Evolutionary conservation across 2,888 invertebrate genomes (phyloP).

Genomic region (Dryocosmus kuriphilus): DNA sequence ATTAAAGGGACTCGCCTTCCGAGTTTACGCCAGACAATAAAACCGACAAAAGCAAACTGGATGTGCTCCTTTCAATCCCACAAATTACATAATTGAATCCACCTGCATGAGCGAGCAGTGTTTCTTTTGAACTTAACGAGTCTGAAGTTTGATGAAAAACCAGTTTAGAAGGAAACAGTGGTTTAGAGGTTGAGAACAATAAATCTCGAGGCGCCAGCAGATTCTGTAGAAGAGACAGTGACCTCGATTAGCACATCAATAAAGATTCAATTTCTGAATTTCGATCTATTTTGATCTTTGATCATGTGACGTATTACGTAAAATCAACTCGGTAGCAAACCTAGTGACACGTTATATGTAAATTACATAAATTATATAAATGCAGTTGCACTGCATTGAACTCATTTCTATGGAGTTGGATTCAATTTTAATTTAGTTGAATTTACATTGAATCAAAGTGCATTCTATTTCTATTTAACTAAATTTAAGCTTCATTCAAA

Average conservation of each 20-base stretch:
- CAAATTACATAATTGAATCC: conserved; percentile 33
- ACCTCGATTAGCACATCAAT: conserved; percentile 29
- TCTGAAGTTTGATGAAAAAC: conserved; percentile 1
- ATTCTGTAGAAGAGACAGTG: conserved; percentile 11
- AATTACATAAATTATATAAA: neutral
- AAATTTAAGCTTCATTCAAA: too few species aligned
- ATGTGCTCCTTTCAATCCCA: neutral
- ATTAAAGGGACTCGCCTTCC: neutral
- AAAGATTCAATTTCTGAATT: conserved; percentile 35
- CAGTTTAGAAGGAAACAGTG: neutral
- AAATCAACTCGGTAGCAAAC: neutral
- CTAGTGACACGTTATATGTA: neutral
- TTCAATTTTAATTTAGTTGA: too few species aligned
- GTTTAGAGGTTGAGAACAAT: neutral
- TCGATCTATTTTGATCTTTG: conserved; percentile 16
- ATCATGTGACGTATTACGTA: conserved; percentile 17
- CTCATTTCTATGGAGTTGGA: too few species aligned
- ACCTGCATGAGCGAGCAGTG: neutral
- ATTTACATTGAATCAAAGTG: too few species aligned
- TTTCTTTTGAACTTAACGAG: conserved; percentile 10
- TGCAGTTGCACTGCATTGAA: too few species aligned
- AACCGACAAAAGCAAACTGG: conserved; percentile 13
- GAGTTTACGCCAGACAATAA: conserved; percentile 16
- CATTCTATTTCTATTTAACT: too few species aligned
- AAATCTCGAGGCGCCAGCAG: neutral